These are phyloP conservation scores for Hoplias malabaricus DNA, from an alignment of 2,113 vertebrate genomes.

Conservation along the genomic window DNA sequence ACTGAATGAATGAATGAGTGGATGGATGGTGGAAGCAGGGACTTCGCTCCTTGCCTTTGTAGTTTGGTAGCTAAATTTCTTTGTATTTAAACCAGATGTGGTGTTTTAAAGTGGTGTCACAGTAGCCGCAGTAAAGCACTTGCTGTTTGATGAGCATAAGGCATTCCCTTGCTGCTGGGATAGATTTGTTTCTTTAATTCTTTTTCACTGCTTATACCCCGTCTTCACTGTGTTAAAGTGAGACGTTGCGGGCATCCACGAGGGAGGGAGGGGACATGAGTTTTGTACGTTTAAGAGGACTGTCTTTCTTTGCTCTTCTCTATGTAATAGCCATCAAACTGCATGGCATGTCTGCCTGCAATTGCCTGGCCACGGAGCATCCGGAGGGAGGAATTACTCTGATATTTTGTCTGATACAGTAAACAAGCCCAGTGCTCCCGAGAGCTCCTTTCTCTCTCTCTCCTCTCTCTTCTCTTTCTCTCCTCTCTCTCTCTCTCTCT, in stretches of 20 bases:
- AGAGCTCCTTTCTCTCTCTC: background rate
- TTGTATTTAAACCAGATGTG: no score
- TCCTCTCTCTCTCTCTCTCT: background rate
- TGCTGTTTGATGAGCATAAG: no score
- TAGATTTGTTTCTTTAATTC: no score
- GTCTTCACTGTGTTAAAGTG: background rate
- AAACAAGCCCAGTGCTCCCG: slow-evolving; percentile 30
- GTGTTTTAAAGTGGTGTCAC: no score
- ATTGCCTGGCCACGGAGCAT: slow-evolving; percentile 51
- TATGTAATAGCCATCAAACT: slow-evolving; percentile 35
- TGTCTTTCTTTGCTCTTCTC: slow-evolving; percentile 12
- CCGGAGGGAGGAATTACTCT: slow-evolving; percentile 59
- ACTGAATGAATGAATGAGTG: no score
- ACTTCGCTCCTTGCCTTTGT: no score
- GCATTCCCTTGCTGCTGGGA: no score
- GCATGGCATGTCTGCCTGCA: background rate
- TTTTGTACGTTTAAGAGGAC: slow-evolving; percentile 13
- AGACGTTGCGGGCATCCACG: background rate
- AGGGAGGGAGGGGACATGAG: background rate
- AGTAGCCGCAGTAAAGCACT: no score
- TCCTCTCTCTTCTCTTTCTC: background rate
- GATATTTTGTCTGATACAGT: slow-evolving; percentile 51
- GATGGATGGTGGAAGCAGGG: no score
- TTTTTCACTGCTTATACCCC: background rate
- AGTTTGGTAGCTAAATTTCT: no score